Evolutionary conservation across 2,113 vertebrate species (phyloP).

Genomic region (Uria lomvia): DNA sequence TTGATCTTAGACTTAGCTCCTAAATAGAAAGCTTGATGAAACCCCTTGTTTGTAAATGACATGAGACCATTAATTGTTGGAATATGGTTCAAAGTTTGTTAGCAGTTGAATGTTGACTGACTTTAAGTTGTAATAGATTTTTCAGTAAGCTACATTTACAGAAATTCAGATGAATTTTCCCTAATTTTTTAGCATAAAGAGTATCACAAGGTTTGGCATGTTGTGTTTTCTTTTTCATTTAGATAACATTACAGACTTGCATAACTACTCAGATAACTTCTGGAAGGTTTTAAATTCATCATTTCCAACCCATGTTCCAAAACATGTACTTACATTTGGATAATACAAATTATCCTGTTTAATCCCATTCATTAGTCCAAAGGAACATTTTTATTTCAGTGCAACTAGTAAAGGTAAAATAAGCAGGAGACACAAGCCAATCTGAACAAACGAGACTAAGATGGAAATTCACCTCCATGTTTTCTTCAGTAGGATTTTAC

Average conservation of each 20-base stretch:
- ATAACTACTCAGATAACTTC: background rate
- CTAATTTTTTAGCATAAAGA: background rate
- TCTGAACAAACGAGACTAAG: background rate
- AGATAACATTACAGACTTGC: background rate
- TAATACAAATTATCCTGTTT: background rate
- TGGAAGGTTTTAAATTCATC: background rate
- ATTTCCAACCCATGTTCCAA: background rate
- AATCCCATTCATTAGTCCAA: background rate
- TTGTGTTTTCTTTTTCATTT: background rate
- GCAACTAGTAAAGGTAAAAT: background rate
- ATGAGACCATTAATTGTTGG: background rate
- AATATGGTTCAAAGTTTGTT: background rate
- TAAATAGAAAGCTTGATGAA: background rate
- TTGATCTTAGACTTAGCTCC: background rate
- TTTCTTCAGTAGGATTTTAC: background rate
- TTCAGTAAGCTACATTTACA: background rate
- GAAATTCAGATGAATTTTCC: background rate
- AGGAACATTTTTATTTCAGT: background rate
- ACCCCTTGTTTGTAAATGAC: background rate
- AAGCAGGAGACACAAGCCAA: background rate
- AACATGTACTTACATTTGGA: background rate
- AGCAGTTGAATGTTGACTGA: background rate
- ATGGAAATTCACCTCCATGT: background rate
- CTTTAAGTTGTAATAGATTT: background rate
- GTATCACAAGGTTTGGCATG: fast-evolving